Conservation (phyloP, 2,888 invertebrate genomes). For the Metellina segmentata region DNA sequence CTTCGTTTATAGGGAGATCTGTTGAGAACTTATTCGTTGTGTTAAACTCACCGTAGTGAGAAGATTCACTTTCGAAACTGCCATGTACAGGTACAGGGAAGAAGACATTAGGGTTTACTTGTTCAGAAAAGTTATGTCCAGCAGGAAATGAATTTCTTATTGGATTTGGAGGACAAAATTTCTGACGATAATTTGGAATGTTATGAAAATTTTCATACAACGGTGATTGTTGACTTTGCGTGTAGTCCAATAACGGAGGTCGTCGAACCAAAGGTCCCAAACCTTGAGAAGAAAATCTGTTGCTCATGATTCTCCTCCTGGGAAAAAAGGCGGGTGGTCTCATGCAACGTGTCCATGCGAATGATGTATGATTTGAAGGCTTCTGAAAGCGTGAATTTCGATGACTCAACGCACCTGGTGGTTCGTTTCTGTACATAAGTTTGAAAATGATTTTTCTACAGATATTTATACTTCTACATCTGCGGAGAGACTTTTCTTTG, state of each 20-base stretch:
- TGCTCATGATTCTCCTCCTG: slow-evolving; percentile 6
- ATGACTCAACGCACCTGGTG: not conserved
- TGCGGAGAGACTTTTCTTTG: too few relatives aligned
- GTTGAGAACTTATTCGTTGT: not conserved
- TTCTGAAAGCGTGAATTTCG: slow-evolving; percentile 8
- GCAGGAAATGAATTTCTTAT: not conserved
- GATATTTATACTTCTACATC: too few relatives aligned
- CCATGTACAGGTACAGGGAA: not conserved
- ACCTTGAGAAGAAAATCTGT: slow-evolving; percentile 7
- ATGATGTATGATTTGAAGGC: not conserved
- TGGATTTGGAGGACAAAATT: not conserved
- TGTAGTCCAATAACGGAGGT: not conserved
- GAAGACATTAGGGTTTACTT: not conserved
- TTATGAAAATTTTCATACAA: not conserved
- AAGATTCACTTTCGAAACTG: not conserved
- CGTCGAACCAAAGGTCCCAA: slow-evolving; percentile 9
- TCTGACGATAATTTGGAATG: not conserved
- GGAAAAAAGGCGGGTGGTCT: slow-evolving; percentile 1
- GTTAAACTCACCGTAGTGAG: not conserved
- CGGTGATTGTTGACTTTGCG: too few relatives aligned
- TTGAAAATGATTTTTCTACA: too few relatives aligned
- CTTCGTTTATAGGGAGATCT: not conserved
- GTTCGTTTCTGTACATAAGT: slow-evolving; percentile 48
- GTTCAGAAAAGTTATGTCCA: not conserved
- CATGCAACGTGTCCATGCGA: not conserved